Evolutionary conservation across 1,140 invertebrate genomes (phyloP).

Genomic region (Meloidogyne hapla): DNA sequence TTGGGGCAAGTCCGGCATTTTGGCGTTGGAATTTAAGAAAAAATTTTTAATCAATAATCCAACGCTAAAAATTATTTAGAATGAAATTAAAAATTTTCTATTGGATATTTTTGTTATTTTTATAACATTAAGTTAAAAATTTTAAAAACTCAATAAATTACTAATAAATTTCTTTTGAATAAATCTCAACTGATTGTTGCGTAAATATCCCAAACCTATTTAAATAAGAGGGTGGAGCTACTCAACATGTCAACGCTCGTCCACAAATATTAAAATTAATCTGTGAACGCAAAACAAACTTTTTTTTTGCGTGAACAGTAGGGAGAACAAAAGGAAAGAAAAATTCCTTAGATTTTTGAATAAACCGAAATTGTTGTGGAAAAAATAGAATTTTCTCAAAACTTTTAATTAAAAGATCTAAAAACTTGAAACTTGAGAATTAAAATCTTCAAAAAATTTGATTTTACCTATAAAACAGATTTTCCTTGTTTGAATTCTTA

Average conservation of each 20-base stretch:
- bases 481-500: too few relatives aligned
- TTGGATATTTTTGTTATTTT: not conserved
- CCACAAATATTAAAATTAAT: not conserved
- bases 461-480: too few relatives aligned
- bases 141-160: not conserved
- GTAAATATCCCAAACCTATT: not conserved
- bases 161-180: not conserved
- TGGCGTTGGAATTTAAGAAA: not conserved
- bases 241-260: not conserved
- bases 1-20: not conserved
- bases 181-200: not conserved
- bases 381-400: too few relatives aligned
- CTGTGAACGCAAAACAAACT: not conserved
- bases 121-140: not conserved
- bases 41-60: not conserved
- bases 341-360: not conserved
- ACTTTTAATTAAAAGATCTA: too few relatives aligned
- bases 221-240: not conserved
- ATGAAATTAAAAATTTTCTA: not conserved
- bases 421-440: too few relatives aligned
- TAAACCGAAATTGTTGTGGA: too few relatives aligned
- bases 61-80: not conserved
- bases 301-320: not conserved
- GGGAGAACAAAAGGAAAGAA: not conserved
- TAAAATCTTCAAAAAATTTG: too few relatives aligned